phyloP scores from a whole-genome alignment of 2,113 vertebrate species.

The Oryctolagus cuniculus region mOryCun1.1 NC_091453.1:59569501-59570000 shows the following conservation, averaged over 20 bases:
- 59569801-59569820: not conserved
- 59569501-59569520: no score
- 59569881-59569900: not conserved
- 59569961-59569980: not conserved
- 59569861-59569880: not conserved
- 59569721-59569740: not conserved
- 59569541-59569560: conserved; percentile 59
- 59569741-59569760: not conserved
- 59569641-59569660: not conserved
- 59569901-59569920: not conserved
- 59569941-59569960: not conserved
- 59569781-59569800: not conserved
- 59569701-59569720: not conserved
- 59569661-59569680: not conserved
- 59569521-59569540: conserved; percentile 72
- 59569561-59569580: conserved; percentile 69
- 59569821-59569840: not conserved
- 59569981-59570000: not conserved
- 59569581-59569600: conserved; percentile 80
- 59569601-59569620: conserved; percentile 76
- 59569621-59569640: conserved; percentile 73
- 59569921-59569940: not conserved
- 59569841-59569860: not conserved
- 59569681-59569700: not conserved
- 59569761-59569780: not conserved